Base-by-base conservation (phyloP, 1,140 invertebrate genomes). In the Aphelenchoides avenae region DNA sequence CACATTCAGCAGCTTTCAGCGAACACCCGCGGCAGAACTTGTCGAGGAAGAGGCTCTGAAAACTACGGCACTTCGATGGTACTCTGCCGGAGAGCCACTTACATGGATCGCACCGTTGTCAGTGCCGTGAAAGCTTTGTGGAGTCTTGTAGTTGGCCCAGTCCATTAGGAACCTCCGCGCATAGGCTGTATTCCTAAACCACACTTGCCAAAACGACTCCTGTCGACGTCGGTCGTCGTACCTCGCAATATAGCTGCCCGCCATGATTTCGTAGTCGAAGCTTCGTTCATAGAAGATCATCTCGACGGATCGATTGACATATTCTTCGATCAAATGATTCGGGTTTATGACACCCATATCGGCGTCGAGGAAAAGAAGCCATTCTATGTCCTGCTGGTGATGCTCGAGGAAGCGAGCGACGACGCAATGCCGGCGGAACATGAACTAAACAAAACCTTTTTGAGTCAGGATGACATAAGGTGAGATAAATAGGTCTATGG, bases 51-150 rank as follows among this genome's bases (percentile, higher is more conserved):
- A 66, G 59, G 13, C 41, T 44, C 64, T 73, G 27, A 59, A 65
- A 66, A 33, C n/a, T n/a, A n/a, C n/a, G n/a, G n/a, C n/a, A n/a
- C n/a, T n/a, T n/a, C n/a, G n/a, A n/a, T n/a, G n/a, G 6, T 36
- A 39, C 13, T 22, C 9, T 15, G 7, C n/a, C 43, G 7, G 31
- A 9, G 5, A 68, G 49, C 44, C 22, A 46, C 33, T 5, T 51
- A 71, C 68, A 24, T 65, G 57, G 34, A 66, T 64, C n/a, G 64
- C 64, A 3, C 68, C 64, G 34, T 66, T 66, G 49, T 66, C 64
- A n/a, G 64, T 71, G n/a, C 64, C 67, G 34, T 66, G 64, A 33
- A 67, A 65, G 24, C 66, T 66, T 20, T 44, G 15, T 5, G 66
- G 61, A 36, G 70, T 18, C 33, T 57, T 40, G 20, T 48, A 66